Evolutionary conservation across 2,888 invertebrate genomes (phyloP).

Genomic region (Argyra leucocephala): DNA sequence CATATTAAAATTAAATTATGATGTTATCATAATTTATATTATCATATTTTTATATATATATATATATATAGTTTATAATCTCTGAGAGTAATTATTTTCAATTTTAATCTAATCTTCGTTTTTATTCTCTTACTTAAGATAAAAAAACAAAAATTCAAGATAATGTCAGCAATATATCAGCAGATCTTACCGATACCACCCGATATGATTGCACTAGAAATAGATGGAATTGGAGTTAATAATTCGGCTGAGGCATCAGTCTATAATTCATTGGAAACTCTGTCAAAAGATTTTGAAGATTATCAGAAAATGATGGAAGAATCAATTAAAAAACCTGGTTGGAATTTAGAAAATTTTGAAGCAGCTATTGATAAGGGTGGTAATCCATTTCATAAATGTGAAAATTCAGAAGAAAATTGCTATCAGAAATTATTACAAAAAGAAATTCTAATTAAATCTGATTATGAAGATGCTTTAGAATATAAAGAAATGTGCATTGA

Average conservation of each 20-base stretch:
- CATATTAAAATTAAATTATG: no score
- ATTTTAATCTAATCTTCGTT: neutral
- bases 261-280: neutral
- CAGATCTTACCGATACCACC: neutral
- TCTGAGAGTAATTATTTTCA: neutral
- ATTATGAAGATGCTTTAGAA: slow-evolving; percentile 3
- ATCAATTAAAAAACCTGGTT: neutral
- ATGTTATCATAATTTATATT: no score
- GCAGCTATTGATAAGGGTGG: neutral
- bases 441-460: neutral
- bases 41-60: no score
- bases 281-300: neutral
- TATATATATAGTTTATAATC: no score
- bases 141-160: neutral
- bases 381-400: neutral
- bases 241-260: neutral
- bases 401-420: neutral
- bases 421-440: neutral
- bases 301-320: slow-evolving; percentile 3
- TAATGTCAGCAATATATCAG: slow-evolving; percentile 1
- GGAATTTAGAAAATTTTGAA: slow-evolving; percentile 6
- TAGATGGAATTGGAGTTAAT: neutral
- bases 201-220: neutral
- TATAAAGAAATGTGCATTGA: neutral
- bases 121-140: neutral